phyloP scores from a whole-genome alignment of 2,113 vertebrate genomes.

The Carettochelys insculpta region DNA sequence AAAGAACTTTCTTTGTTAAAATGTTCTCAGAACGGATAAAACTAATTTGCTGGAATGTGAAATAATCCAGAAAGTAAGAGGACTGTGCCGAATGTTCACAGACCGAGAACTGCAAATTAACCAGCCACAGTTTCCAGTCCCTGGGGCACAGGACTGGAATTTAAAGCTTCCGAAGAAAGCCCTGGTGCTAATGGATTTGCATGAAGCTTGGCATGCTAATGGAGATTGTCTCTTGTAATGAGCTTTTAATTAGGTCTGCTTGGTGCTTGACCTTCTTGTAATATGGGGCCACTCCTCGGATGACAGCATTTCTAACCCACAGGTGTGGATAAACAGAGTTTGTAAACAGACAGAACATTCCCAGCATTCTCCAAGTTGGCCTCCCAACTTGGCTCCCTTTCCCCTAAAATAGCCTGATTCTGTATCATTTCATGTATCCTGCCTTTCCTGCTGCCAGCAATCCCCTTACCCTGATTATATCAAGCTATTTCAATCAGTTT shows the following conservation, averaged over 20 bases:
- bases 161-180: slow-evolving; percentile 69
- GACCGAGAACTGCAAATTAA: slow-evolving; percentile 72
- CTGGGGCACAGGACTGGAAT: slow-evolving; percentile 70
- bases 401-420: background rate
- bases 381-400: background rate
- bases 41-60: slow-evolving; percentile 81
- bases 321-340: slow-evolving; percentile 45
- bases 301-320: slow-evolving; percentile 50
- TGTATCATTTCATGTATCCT: background rate
- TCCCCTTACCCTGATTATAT: background rate
- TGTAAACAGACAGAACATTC: slow-evolving; percentile 20
- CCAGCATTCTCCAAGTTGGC: background rate
- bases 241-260: slow-evolving; percentile 82
- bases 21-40: slow-evolving; percentile 79
- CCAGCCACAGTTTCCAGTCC: slow-evolving; percentile 68
- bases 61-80: slow-evolving; percentile 81
- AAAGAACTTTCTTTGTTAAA: slow-evolving; percentile 79
- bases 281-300: slow-evolving; percentile 54
- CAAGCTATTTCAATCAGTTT: background rate
- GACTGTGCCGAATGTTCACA: slow-evolving; percentile 73
- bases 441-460: background rate
- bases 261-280: slow-evolving; percentile 78
- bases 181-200: slow-evolving; percentile 74
- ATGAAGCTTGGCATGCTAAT: slow-evolving; percentile 76
- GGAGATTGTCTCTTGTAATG: slow-evolving; percentile 77